A percentile compares a stretch with the other conserved stretches of the same genome.
phyloP scores from a whole-genome alignment of 2,113 vertebrate genomes.

The Megaceryle torquata region DNA sequence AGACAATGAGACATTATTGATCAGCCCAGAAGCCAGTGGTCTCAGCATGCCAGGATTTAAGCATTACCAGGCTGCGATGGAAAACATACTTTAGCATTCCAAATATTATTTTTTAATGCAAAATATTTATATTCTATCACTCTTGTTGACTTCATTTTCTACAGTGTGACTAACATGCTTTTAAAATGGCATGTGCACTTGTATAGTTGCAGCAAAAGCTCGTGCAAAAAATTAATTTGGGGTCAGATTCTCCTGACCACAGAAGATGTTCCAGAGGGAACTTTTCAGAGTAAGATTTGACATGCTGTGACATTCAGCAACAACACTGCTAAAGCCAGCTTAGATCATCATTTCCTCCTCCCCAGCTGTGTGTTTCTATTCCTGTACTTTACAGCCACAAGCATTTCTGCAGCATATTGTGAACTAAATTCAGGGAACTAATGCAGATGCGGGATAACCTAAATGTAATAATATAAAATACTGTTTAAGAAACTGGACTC shows the following conservation, averaged over 20 bases:
- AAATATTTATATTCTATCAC: background rate
- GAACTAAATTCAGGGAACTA: background rate
- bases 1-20: background rate
- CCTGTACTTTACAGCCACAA: slow-evolving; percentile 14
- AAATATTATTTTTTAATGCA: background rate
- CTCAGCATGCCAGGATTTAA: background rate
- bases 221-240: background rate
- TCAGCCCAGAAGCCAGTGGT: background rate
- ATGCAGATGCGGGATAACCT: background rate
- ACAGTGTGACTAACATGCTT: background rate
- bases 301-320: background rate
- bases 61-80: background rate
- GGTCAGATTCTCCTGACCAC: background rate
- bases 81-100: background rate
- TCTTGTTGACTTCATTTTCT: background rate
- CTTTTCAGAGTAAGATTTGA: background rate
- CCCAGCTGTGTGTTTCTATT: slow-evolving; percentile 60
- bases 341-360: slow-evolving; percentile 33
- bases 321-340: background rate
- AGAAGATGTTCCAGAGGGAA: background rate
- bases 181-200: background rate
- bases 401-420: background rate
- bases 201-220: background rate
- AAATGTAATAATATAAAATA: background rate
- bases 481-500: background rate